Base-by-base conservation (phyloP, 2,888 invertebrate species). In the Saturnia pavonia region DNA sequence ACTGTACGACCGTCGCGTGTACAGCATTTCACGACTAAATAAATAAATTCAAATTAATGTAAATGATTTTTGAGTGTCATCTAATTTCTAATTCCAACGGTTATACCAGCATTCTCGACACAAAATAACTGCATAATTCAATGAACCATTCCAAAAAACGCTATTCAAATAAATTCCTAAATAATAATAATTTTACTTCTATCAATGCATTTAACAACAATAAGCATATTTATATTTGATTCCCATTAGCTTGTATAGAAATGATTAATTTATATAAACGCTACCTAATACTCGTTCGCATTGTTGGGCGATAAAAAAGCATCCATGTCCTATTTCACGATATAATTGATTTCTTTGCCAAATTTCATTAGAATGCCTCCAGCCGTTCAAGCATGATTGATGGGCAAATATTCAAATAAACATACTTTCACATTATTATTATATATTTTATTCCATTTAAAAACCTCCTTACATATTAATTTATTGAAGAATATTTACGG, bases 31-130 rank as follows among this genome's bases (percentile, higher is more conserved):
- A 27, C 25, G 25, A 60, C 27, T 54, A 22, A 54, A 54, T 22
- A 54, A 54, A 54, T 54, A 22, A 22, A 60, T 60, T 60, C 57
- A 60, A 60, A 60, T 60, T 60, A 60, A 60, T 60, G 57, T 60
- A 27, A 60, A 60, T 60, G 54, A 60, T 27, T 60, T 60, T 60
- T 60, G 27, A 25, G 6, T 27, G 27, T 60, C 57, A 25, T 60
- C 27, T 60, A 60, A 27, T 60, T 60, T 60, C 57, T 60, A 60
- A 60, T 60, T 60, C 57, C 25, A 60, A 60, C 27, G 57, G 57
- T 27, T 60, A 27, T 60, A 25, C 25, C 16, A 60, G 14, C 27
- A 60, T 60, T 60, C 57, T 25, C 57, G 12, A 60, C 25, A 60
- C 27, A 25, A 60, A 60, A 60, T 19, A 27, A 3, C 25, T 57